Evolutionary conservation across 1,140 invertebrate species (phyloP), one percentile per base, ranked within the genome.

Genomic region (Aphaenogaster ashmeadi): DNA sequence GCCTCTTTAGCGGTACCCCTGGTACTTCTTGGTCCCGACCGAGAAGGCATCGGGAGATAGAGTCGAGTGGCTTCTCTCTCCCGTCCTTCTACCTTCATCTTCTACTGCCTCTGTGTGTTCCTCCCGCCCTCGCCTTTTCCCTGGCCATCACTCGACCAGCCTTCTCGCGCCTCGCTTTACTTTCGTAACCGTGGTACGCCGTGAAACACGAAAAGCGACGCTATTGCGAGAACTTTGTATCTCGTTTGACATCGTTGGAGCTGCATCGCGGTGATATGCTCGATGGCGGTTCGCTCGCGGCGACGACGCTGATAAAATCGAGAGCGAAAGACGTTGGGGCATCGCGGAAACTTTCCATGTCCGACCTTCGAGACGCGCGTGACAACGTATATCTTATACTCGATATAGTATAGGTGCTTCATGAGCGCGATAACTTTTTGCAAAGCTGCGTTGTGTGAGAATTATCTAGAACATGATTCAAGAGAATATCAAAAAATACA

Each of bases 1-100:
- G 90, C 90, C 90, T 91, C 87, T 91, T 91, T 91, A 91, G 90
- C 90, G 83, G 89, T 91, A 91, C 87, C 86, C 90, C 89, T 71
- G 56, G 21, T 71, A 58, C 75, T 75, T 86, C 87, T 86, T 85
- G 72, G 81, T 81, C 74, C 60, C 71, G 44, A 62, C 52, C 67
- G 21, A 86, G 67, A 1, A 66, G 85, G 18, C 79, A 89, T 58
- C 79, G 36, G 87, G 84, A 92, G 86, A 91, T 88, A 88, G 72
- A 90, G 52, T 66, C 77, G 90, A 93, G 92, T 93, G 87, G 88
- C 87, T 86, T 77, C 77, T 67, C 78, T 77, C 69, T 50, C 83
- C 41, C 8, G n/a, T 54, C 6, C n/a, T 38, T 47, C 18, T 62
- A 54, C 13, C 58, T 27, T 44, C 44, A 27, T 66, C 41, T 15